A percentile compares a stretch with the other conserved stretches of the same genome.
Conservation (phyloP, 2,797 vertebrate species). For the Mustela erminea region DNA sequence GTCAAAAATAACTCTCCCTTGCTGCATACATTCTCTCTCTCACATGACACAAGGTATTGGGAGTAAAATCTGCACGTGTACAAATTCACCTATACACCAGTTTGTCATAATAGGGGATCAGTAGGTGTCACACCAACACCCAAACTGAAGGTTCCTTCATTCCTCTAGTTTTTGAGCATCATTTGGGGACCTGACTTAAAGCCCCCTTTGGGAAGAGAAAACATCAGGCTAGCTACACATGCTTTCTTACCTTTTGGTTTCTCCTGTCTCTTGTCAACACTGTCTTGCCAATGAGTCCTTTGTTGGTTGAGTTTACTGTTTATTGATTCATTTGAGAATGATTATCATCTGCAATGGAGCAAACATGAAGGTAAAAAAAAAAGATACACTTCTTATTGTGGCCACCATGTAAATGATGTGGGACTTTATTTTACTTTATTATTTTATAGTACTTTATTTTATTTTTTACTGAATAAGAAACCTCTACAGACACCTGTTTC, state of each 20-base stretch:
- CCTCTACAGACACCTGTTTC: fast-evolving
- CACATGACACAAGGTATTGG: too few relatives aligned
- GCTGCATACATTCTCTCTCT: too few relatives aligned
- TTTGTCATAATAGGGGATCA: too few relatives aligned
- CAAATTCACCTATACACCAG: too few relatives aligned
- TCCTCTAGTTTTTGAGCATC: neutral
- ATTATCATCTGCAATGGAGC: neutral
- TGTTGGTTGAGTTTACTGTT: neutral
- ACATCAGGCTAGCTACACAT: neutral
- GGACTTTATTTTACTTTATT: too few relatives aligned
- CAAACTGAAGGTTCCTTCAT: neutral
- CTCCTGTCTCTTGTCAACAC: neutral
- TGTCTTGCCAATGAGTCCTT: neutral
- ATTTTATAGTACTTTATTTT: too few relatives aligned
- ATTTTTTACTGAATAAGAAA: neutral
- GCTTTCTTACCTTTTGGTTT: neutral
- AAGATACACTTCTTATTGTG: too few relatives aligned
- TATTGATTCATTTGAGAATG: neutral
- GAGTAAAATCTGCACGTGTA: too few relatives aligned
- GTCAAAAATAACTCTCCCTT: too few relatives aligned
- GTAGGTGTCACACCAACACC: neutral
- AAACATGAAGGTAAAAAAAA: neutral
- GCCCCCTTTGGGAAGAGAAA: neutral
- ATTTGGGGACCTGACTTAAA: neutral
- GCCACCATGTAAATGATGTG: neutral